Evolutionary conservation across 2,797 vertebrate genomes (phyloP).

Genomic region (Xenopus petersii): DNA sequence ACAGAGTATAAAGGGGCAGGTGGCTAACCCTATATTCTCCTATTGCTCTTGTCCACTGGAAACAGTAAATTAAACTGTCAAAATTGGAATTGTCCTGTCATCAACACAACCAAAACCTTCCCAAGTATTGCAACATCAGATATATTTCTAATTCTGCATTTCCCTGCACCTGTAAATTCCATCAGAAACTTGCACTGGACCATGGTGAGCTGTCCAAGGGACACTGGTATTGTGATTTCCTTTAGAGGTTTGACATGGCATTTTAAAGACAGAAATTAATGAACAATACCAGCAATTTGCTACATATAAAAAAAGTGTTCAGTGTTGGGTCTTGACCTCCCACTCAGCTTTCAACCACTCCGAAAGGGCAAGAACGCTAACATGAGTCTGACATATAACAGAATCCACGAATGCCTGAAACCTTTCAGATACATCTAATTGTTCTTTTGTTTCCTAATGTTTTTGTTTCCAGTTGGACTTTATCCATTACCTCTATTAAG

Average conservation of each 20-base stretch:
- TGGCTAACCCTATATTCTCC: slow-evolving; percentile 74
- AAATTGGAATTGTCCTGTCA: slow-evolving; percentile 89
- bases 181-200: slow-evolving; percentile 65
- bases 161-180: slow-evolving; percentile 78
- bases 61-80: slow-evolving; percentile 93
- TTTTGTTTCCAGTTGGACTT: too few relatives aligned
- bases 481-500: too few relatives aligned
- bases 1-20: slow-evolving; percentile 68
- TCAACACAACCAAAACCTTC: slow-evolving; percentile 76
- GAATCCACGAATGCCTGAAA: not conserved
- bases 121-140: slow-evolving; percentile 76
- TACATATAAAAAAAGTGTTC: slow-evolving; percentile 55
- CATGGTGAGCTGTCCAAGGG: slow-evolving; percentile 68
- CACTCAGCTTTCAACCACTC: slow-evolving; percentile 45
- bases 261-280: slow-evolving; percentile 73
- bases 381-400: slow-evolving; percentile 43
- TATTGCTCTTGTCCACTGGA: slow-evolving; percentile 83
- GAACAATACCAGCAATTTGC: slow-evolving; percentile 62
- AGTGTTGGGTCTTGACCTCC: slow-evolving; percentile 55
- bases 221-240: slow-evolving; percentile 60
- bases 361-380: slow-evolving; percentile 58
- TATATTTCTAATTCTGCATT: slow-evolving; percentile 82
- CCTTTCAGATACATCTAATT: not conserved
- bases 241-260: slow-evolving; percentile 62
- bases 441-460: too few relatives aligned